Percentiles rank a stretch among this genome's conserved stretches.
Conservation (phyloP, 2,888 invertebrate species). For the Lasioglossum vierecki region DNA sequence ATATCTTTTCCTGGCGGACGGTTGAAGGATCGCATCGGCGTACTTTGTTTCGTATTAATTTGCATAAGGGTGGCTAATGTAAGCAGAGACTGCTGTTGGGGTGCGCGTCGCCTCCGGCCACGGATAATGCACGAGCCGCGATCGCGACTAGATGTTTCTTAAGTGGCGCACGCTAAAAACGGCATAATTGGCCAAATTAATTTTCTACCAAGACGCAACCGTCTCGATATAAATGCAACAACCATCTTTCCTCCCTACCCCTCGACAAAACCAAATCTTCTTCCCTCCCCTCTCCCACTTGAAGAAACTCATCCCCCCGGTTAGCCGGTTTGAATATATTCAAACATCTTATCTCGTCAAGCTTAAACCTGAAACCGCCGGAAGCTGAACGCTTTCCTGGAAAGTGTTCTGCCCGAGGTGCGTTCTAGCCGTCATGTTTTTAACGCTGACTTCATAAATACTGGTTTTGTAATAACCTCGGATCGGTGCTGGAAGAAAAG, state of each 20-base stretch:
- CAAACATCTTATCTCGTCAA: slow-evolving; percentile 48
- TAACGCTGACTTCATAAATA: slow-evolving; percentile 9
- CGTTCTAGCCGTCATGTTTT: slow-evolving; percentile 23
- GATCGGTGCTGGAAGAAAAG: not conserved
- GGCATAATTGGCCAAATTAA: slow-evolving; percentile 68
- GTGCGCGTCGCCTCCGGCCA: slow-evolving; percentile 57
- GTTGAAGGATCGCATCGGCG: slow-evolving; percentile 64
- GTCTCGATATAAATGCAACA: slow-evolving; percentile 47
- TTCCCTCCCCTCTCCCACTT: too few species aligned
- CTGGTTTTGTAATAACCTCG: slow-evolving; percentile 2
- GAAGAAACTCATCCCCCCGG: not conserved
- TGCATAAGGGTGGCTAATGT: slow-evolving; percentile 74
- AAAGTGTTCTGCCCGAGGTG: slow-evolving; percentile 16
- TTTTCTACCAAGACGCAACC: slow-evolving; percentile 51
- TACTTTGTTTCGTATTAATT: slow-evolving; percentile 74
- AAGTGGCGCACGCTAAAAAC: slow-evolving; percentile 64
- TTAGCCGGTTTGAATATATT: slow-evolving; percentile 38
- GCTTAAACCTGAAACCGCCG: slow-evolving; percentile 51
- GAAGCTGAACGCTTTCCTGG: slow-evolving; percentile 39
- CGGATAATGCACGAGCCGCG: slow-evolving; percentile 59
- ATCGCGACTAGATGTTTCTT: slow-evolving; percentile 65
- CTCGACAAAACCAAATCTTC: not conserved
- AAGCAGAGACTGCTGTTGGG: slow-evolving; percentile 67
- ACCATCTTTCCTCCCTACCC: not conserved
- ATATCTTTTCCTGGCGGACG: slow-evolving; percentile 56